A percentile compares a stretch with the other conserved stretches of the same genome.
These are phyloP conservation scores for Glossophaga mutica DNA, from an alignment of 2,797 vertebrate genomes.

Conservation along the genomic window DNA sequence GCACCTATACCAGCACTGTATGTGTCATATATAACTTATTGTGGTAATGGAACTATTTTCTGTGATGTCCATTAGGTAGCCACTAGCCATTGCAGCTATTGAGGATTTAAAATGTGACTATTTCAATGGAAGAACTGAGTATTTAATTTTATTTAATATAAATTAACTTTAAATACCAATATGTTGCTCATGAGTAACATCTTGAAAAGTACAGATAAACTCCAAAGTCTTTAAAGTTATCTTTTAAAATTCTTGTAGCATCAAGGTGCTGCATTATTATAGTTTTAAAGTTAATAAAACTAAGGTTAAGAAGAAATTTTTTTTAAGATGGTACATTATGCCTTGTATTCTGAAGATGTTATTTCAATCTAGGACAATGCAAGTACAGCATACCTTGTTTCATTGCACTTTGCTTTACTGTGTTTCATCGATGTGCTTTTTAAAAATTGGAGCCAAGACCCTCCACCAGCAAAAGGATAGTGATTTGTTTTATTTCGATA, in stretches of 20 bases:
- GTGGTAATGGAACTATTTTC: background rate
- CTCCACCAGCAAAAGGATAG: background rate
- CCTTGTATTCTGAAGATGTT: background rate
- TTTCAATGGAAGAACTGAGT: background rate
- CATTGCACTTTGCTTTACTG: background rate
- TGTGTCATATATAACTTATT: background rate
- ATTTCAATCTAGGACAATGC: background rate
- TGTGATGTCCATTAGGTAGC: background rate
- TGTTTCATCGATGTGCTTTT: background rate
- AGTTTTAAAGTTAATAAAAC: background rate
- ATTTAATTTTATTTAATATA: background rate
- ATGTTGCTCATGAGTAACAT: background rate
- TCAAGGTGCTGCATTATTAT: background rate
- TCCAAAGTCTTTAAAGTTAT: background rate
- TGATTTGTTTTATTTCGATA: background rate
- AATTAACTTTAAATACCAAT: background rate
- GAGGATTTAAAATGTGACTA: background rate
- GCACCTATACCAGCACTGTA: background rate
- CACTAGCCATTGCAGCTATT: background rate
- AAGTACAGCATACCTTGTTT: background rate
- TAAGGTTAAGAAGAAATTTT: background rate
- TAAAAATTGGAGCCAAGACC: background rate
- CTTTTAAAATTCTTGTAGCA: background rate
- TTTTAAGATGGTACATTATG: background rate
- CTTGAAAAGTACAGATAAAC: background rate